Evolutionary conservation across 1,140 invertebrate genomes (phyloP).

Genomic region (Xylocopa sonorina): DNA sequence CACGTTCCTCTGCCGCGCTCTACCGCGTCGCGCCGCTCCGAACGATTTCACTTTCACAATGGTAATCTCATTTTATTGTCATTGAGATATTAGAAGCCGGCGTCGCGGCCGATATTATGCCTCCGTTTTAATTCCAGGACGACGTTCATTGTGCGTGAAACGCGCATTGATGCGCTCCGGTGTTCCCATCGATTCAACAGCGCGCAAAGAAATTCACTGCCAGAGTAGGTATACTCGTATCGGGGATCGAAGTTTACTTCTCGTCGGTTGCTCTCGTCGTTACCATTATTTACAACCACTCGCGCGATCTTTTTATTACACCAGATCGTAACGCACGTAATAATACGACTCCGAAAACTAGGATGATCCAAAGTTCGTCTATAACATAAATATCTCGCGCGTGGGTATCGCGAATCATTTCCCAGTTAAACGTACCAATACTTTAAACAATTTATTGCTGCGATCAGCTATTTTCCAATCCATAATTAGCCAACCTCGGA

Average conservation of each 20-base stretch:
- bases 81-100: background rate
- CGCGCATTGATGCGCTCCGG: background rate
- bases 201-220: background rate
- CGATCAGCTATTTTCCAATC: background rate
- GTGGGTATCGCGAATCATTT: no score
- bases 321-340: no score
- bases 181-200: background rate
- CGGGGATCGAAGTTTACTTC: no score
- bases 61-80: constrained; percentile 1
- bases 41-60: constrained; percentile 4
- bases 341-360: no score
- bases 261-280: no score
- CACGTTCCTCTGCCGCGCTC: background rate
- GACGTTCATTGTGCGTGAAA: background rate
- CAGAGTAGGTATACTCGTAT: no score
- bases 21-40: background rate
- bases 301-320: background rate
- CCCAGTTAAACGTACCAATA: no score
- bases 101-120: background rate
- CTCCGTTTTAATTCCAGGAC: background rate
- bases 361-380: no score
- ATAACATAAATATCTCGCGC: no score
- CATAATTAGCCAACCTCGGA: no score
- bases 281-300: background rate
- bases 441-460: background rate